Base-by-base conservation (phyloP, 1,140 invertebrate genomes). In the Hermatobates lingyangjiaoensis region DNA sequence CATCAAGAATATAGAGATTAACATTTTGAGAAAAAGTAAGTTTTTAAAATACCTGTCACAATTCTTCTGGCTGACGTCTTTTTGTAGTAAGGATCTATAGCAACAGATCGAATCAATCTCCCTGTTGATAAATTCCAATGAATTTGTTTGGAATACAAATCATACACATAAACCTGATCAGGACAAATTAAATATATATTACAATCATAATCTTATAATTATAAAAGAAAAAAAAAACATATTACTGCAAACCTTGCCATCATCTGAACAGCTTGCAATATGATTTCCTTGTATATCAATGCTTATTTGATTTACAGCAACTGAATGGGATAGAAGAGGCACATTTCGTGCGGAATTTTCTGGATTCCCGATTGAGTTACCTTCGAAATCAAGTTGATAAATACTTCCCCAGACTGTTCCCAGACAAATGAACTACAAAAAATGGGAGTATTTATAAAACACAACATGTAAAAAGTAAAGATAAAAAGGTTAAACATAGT, bases 221-320 rank as follows among this genome's bases (percentile, higher is more conserved):
- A 15, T 20, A 30, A 3, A 51, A 23, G 15, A 18, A 51, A 28
- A 27, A 27, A 42, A 51, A n/a, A 51, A 10, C n/a, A 26, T 26
- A 24, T 18, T 21, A 45, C 5, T 42, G 53, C 55, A 56, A 62
- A 93, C 84, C 64, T 83, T 86, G 44, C 91, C 89, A 71, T 96
- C 92, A 67, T 95, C 88, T 0, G 90, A 93, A 66, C 92, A 96
- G 44, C 87, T 91, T n/a, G 83, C 85, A 45, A 94, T 79, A 61
- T 81, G 85, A 60, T 95, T 89, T 23, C 92, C 93, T 63, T 81
- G 89, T 27, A 75, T 65, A 64, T 97, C 93, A 54, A 97, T 88
- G 51, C 87, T 90, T 54, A 98, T 90, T 62, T 88, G 82, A 70
- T 95, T 96, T 0, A 97, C 86, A 34, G 86, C 81, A 5, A 90